phyloP scores from a whole-genome alignment of 1,140 invertebrate genomes.

The Drosophila oshimai region DNA sequence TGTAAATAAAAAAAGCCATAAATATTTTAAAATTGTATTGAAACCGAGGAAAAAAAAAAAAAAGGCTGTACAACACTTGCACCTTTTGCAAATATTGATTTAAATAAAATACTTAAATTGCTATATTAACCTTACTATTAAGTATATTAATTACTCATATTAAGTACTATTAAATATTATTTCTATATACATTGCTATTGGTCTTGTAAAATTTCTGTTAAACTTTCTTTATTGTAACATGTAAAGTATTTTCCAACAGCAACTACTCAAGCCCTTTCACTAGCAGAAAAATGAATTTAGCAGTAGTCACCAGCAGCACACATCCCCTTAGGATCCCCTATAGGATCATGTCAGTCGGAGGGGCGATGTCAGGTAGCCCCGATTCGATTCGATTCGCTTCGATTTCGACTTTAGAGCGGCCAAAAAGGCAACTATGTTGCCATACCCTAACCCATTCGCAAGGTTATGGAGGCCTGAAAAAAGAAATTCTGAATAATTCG shows the following conservation, averaged over 20 bases:
- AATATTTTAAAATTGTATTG: too few relatives aligned
- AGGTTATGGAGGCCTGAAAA: conserved; percentile 38
- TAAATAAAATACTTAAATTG: too few relatives aligned
- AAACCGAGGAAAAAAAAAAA: too few relatives aligned
- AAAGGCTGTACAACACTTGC: too few relatives aligned
- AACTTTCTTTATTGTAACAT: too few relatives aligned
- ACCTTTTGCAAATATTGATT: too few relatives aligned
- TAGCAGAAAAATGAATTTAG: not conserved
- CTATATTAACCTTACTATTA: too few relatives aligned
- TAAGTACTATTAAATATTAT: too few relatives aligned
- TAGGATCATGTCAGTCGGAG: not conserved
- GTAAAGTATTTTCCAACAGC: not conserved
- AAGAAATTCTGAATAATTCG: conserved; percentile 81
- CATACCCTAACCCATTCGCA: conserved; percentile 28
- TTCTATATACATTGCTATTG: too few relatives aligned
- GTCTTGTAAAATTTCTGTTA: too few relatives aligned
- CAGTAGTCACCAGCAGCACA: not conserved
- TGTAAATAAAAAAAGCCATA: too few relatives aligned
- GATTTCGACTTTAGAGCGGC: not conserved
- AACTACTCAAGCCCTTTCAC: conserved; percentile 2
- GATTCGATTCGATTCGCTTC: not conserved
- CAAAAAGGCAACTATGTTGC: conserved; percentile 32
- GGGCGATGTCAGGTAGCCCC: not conserved
- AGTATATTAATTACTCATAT: too few relatives aligned
- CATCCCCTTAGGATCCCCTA: not conserved